Evolutionary conservation across 2,113 vertebrate species (phyloP).

Genomic region (Leiothrix lutea): DNA sequence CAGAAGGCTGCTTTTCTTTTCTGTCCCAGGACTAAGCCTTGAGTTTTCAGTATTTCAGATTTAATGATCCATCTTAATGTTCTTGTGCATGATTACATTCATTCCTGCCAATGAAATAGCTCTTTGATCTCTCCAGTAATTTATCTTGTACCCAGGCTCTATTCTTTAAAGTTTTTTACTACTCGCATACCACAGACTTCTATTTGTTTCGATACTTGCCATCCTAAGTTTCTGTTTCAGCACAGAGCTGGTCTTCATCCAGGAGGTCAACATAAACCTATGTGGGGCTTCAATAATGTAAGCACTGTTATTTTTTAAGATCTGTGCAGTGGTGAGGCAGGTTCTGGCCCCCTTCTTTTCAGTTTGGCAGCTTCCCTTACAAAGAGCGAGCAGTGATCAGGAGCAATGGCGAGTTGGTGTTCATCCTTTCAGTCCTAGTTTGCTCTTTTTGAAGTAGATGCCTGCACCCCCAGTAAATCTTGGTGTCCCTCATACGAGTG

Average conservation of each 20-base stretch:
- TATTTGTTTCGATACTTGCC: neutral
- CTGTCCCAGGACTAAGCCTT: neutral
- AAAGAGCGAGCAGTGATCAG: neutral
- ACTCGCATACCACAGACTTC: neutral
- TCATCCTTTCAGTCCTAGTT: neutral
- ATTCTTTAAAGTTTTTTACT: neutral
- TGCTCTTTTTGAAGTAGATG: neutral
- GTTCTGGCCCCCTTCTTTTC: neutral
- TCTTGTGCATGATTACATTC: neutral
- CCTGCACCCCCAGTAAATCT: neutral
- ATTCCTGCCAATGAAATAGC: neutral
- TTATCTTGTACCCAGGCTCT: neutral
- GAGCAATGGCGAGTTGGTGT: neutral
- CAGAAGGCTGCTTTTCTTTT: neutral
- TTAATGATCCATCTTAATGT: neutral
- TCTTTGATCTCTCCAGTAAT: neutral
- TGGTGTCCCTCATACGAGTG: neutral
- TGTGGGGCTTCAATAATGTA: neutral
- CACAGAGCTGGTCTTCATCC: neutral
- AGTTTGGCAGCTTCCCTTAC: neutral
- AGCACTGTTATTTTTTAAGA: neutral
- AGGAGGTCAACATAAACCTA: neutral
- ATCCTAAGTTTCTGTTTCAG: neutral
- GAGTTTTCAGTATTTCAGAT: neutral
- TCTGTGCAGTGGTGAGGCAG: neutral